Conservation (phyloP, 2,888 invertebrate genomes). For the Drosophila colorata region DNA sequence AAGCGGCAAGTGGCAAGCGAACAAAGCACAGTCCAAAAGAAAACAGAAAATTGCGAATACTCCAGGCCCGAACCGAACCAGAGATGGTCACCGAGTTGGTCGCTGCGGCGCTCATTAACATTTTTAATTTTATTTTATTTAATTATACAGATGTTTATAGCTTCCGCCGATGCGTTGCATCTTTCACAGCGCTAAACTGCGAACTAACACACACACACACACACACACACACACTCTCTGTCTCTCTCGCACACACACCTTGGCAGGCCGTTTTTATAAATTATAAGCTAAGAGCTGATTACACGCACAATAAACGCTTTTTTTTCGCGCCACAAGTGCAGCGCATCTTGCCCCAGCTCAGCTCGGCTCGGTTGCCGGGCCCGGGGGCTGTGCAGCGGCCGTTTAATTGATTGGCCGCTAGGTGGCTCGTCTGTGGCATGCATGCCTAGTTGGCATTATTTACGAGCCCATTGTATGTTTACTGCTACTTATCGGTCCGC, state of each 20-base stretch:
- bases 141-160: constrained; percentile 80
- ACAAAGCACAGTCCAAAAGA: constrained; percentile 16
- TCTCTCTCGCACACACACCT: constrained; percentile 1
- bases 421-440: constrained; percentile 46
- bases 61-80: background rate
- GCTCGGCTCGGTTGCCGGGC: background rate
- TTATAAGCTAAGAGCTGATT: constrained; percentile 81
- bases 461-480: constrained; percentile 60
- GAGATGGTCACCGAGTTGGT: constrained; percentile 4
- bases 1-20: constrained; percentile 9
- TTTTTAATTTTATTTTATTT: constrained; percentile 82
- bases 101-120: constrained; percentile 67
- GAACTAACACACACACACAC: constrained; percentile 55
- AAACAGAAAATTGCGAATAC: constrained; percentile 9
- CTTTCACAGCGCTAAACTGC: constrained; percentile 70
- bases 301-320: constrained; percentile 80
- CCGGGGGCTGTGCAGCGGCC: constrained; percentile 27
- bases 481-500: constrained; percentile 56
- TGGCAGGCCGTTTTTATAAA: constrained; percentile 60
- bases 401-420: constrained; percentile 69
- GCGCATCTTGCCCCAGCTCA: constrained; percentile 1
- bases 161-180: constrained; percentile 77
- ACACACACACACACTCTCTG: constrained; percentile 13
- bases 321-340: constrained; percentile 57
- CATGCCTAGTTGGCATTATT: constrained; percentile 55